phyloP scores from a whole-genome alignment of 2,797 vertebrate species.

The Arnoldichthys spilopterus region DNA sequence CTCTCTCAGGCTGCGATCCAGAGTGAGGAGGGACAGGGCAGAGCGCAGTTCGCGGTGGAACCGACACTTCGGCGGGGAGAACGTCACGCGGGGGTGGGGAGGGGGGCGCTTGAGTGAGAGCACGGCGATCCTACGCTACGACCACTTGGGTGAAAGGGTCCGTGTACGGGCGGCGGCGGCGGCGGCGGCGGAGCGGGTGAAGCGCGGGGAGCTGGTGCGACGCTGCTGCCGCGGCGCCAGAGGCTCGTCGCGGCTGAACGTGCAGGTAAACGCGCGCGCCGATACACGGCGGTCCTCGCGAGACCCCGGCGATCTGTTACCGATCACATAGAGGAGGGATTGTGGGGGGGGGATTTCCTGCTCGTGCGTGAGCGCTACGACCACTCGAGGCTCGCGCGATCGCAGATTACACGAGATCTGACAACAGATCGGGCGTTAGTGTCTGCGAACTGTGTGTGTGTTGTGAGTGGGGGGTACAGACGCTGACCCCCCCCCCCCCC shows the following conservation, averaged over 20 bases:
- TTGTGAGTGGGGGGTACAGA: background rate
- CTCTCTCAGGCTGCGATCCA: background rate
- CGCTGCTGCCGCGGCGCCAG: constrained; percentile 22
- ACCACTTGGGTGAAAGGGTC: constrained; percentile 40
- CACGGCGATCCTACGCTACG: too few species aligned
- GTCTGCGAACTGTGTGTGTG: background rate
- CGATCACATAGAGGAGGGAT: too few species aligned
- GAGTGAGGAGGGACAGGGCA: background rate
- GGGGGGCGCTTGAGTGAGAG: too few species aligned
- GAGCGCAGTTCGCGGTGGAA: background rate
- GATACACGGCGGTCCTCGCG: too few species aligned
- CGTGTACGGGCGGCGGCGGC: too few species aligned
- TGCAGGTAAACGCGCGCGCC: too few species aligned
- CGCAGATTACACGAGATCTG: constrained; percentile 26
- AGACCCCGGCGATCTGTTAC: too few species aligned
- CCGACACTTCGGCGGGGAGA: constrained; percentile 9
- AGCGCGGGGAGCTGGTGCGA: constrained; percentile 18
- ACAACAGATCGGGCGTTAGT: constrained; percentile 30
- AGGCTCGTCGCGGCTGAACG: too few species aligned
- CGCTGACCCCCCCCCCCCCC: background rate
- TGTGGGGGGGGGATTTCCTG: too few species aligned
- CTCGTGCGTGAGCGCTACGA: too few species aligned
- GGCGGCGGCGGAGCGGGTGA: background rate
- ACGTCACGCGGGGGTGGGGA: constrained; percentile 14
- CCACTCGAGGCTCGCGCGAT: constrained; percentile 6